Base-by-base conservation (phyloP, 1,140 invertebrate genomes). In the Caenorhabditis latens region DNA sequence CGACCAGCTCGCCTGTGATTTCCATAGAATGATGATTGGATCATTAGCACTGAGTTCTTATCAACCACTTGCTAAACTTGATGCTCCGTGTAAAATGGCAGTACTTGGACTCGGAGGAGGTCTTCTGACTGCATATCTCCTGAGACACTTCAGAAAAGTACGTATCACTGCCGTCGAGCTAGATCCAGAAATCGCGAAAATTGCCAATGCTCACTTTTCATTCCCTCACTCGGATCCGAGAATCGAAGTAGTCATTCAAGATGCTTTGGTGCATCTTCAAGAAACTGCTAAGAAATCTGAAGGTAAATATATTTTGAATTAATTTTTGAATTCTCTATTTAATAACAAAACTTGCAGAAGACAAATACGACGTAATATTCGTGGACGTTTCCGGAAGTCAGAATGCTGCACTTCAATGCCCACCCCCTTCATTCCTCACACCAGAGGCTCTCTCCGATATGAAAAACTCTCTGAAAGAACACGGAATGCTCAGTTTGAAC, bases 41-140 rank as follows among this genome's bases (percentile, higher is more conserved):
- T 46, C 75, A n/a, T 50, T 86, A 16, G 75, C 55, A 11, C 14
- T 86, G 16, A 50, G 53, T 65, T 0, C 57, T 40, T 21, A 50
- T 9, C 75, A 86, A 50, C 82, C 86, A 32, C 42, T 85, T 6
- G 46, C 48, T 11, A 85, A 40, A 6, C 75, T 75, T 75, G 63
- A 48, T 40, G 42, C 53, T 43, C 48, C 48, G 4, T 50, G 67
- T 8, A 87, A 84, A 71, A 55, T 91, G 75, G 83, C 88, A 14
- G 87, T 92, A 48, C 82, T 91, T 43, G 91, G 91, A 14, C 57
- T 91, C 0, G 90, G 90, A 63, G 90, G 90, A n/a, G 90, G 90
- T 19, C 86, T 91, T 40, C 61, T 91, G 24, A 82, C 87, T 50
- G 79, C 79, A 9, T 91, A 90, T 50, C 83, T 91, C 16, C 21